Evolutionary conservation across 2,797 vertebrate species (phyloP).

Genomic region (Gallinago solitaria): DNA sequence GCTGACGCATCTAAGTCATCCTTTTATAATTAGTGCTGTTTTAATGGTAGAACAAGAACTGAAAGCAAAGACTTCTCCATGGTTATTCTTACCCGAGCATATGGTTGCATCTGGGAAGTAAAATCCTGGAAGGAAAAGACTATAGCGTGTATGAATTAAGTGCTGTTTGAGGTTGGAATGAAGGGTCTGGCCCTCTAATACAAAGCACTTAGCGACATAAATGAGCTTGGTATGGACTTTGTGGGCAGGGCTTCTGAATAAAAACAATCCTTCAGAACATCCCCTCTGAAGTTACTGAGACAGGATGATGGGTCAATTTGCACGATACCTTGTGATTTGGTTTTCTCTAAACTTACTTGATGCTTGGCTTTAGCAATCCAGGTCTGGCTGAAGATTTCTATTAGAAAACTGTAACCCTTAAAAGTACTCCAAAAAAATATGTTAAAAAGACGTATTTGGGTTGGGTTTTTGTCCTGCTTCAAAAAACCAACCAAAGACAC

Average conservation of each 20-base stretch:
- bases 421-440: neutral
- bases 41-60: neutral
- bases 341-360: neutral
- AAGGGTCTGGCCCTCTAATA: neutral
- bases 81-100: neutral
- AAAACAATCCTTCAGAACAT: neutral
- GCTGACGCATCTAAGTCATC: neutral
- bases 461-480: too few relatives aligned
- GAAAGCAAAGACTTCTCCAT: neutral
- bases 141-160: fast-evolving
- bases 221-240: neutral
- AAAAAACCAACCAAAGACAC: too few relatives aligned
- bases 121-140: neutral
- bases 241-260: neutral
- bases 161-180: neutral
- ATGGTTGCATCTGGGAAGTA: fast-evolving
- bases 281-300: neutral
- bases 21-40: neutral
- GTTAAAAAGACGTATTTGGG: neutral
- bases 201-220: neutral
- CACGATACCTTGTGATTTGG: fast-evolving
- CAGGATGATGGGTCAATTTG: too few relatives aligned
- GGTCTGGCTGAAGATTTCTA: neutral
- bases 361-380: neutral
- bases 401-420: neutral